A percentile compares a stretch with the other conserved stretches of the same genome.
Conservation (phyloP, 2,888 invertebrate genomes). For the Drosophila ezoana region DNA sequence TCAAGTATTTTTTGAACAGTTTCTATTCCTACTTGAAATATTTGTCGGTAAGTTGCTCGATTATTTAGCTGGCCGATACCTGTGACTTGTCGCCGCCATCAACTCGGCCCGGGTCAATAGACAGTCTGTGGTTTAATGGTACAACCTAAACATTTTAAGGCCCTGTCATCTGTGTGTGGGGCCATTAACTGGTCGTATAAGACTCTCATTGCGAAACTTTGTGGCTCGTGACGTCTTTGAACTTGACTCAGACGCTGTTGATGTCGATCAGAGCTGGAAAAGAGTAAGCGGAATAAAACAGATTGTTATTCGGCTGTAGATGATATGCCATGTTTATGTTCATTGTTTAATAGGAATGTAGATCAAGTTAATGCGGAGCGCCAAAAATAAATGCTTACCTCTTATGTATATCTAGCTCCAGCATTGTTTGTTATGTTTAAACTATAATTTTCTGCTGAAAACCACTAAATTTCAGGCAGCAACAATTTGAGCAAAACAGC, state of each 20-base stretch:
- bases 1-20: conserved; percentile 3
- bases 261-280: conserved; percentile 8
- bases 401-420: conserved; percentile 29
- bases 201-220: conserved; percentile 53
- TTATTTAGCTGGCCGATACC: conserved; percentile 9
- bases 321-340: background rate
- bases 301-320: background rate
- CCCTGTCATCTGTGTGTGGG: conserved; percentile 43
- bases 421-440: conserved; percentile 68
- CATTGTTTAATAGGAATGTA: conserved; percentile 10
- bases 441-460: conserved; percentile 66
- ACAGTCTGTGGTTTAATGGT: conserved; percentile 62
- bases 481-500: conserved; percentile 32
- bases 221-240: conserved; percentile 76
- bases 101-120: conserved; percentile 59
- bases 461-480: conserved; percentile 52
- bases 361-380: conserved; percentile 24
- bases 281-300: background rate
- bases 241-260: conserved; percentile 59
- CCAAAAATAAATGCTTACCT: conserved; percentile 52
- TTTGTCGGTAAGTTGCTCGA: conserved; percentile 4
- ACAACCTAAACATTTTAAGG: conserved; percentile 68
- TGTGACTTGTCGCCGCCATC: conserved; percentile 7
- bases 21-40: background rate
- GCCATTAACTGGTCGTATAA: conserved; percentile 60